Base-by-base conservation (phyloP, 2,113 vertebrate genomes). In the Tor tambroides region DNA sequence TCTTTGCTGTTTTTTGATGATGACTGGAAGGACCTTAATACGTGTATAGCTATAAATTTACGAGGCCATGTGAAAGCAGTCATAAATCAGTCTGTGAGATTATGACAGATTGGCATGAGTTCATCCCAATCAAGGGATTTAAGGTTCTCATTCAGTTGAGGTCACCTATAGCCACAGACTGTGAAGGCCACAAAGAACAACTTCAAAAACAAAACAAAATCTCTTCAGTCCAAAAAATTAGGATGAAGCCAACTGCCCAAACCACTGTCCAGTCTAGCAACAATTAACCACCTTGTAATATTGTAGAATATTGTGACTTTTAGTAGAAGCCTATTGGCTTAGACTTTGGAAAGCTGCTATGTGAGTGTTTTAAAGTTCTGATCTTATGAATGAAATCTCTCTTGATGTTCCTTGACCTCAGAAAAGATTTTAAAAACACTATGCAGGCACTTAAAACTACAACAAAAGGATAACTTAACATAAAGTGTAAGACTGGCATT, bases 391-490 rank as follows among this genome's bases (percentile, higher is more conserved):
- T 46, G n/a, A 67, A 28, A 46, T 30, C 15, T 11, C 30, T 41
- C 10, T 61, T 23, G 41, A 41, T 46, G 61, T 1, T 12, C 0
- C 2, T 9, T 65, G 26, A 67, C 15, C 26, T 11, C 35, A 30
- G 35, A 46, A 80, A 26, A 9, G 2, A 35, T 26, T 65, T 32
- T 51, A 15, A 72, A 67, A 61, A 38, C 51, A 71, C 46, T 43
- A 67, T 88, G 83, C 91, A 94, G 91, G 93, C 94, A 93, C 92
- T 94, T 93, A 51, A 74, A 84, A 77, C 35, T 91, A 83, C 87
- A 91, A 69, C 88, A 19, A 21, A 81, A 26, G 79, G 3, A 35
- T 38, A 80, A 43, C 23, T 74, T 43, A 91, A 91, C 91, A 93
- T 91, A 91, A 87, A 6, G 11, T 84, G n/a, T 26, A 61, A 81